Evolutionary conservation across 2,888 invertebrate species (phyloP), one percentile per base, ranked within the genome.

Genomic region (Dynastes maya): DNA sequence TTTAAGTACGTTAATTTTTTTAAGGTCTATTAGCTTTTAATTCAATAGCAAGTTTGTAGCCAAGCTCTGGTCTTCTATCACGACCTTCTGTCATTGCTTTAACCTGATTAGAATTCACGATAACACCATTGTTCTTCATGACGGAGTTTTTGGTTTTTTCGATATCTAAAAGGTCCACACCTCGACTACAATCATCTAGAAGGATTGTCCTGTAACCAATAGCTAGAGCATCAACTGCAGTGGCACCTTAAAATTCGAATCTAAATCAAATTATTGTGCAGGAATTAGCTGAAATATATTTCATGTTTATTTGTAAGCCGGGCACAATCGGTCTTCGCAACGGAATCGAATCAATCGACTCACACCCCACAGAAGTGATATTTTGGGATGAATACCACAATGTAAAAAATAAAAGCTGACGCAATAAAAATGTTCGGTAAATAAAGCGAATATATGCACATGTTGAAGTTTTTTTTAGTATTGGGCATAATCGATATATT

Each of bases 171-270:
- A 95, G 89, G 88, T 95, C 94, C 0, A 98, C 97, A 1, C 98
- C 98, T 68, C 97, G 92, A 84, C 95, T 94, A 82, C 97, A 97
- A 89, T 98, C 97, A 83, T 98, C 97, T 9, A 98, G 91, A 45
- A 98, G 89, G 71, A 97, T 91, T 11, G 98, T 96, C 81, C 97
- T 92, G 90, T 97, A 98, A 0, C 97, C 98, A 83, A 95, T 95
- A 1, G 96, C 95, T n/a, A 97, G 88, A 0, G 97, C 95, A 89
- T 98, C 96, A 0, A 94, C 93, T 53, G 96, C 96, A 0, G 98
- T 97, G 4, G 96, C 95, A 0, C 96, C 95, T 95, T 83, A 27
- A 86, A 82, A 13, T 45, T 29, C 64, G 68, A 79, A 16, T 45
- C 27, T 74, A 67, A 40, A 65, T 27, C 45, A 72, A 76, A 77